Conservation (phyloP, 2,888 invertebrate species). For the Trissolcus brochymenae region DNA sequence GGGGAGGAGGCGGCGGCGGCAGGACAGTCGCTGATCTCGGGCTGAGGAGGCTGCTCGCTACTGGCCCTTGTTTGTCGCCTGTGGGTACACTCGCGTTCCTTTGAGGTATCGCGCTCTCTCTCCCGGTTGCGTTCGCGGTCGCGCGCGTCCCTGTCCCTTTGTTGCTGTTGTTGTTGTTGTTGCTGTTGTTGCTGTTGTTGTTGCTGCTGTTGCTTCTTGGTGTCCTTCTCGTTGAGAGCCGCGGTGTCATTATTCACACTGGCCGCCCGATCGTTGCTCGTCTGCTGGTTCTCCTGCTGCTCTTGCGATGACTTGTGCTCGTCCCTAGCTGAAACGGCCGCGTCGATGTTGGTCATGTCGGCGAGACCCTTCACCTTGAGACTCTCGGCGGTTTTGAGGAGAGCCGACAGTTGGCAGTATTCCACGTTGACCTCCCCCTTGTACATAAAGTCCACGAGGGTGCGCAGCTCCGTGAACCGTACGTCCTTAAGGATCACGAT, state of each 20-base stretch:
- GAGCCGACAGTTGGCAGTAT: constrained; percentile 93
- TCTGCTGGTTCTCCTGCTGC: constrained; percentile 75
- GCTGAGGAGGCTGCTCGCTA: constrained; percentile 68
- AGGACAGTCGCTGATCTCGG: constrained; percentile 67
- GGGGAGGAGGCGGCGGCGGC: constrained; percentile 64
- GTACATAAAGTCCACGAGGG: constrained; percentile 97
- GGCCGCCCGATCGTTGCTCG: constrained; percentile 58
- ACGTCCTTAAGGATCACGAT: constrained; percentile 97
- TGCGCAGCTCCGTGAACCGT: constrained; percentile 91
- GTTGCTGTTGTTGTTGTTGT: too few relatives aligned
- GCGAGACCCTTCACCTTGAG: constrained; percentile 94
- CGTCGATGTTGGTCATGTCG: constrained; percentile 92
- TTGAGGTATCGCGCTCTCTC: constrained; percentile 31
- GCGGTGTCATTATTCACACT: constrained; percentile 55
- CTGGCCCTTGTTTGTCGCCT: constrained; percentile 61
- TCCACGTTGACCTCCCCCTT: constrained; percentile 96
- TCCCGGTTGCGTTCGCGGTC: constrained; percentile 60
- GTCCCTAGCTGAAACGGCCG: constrained; percentile 77
- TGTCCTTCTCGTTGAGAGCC: constrained; percentile 62
- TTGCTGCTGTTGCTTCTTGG: constrained; percentile 59
- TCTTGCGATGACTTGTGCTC: constrained; percentile 76
- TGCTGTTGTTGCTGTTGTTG: too few relatives aligned
- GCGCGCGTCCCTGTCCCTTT: constrained; percentile 60
- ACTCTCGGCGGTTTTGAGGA: constrained; percentile 94
- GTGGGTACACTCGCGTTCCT: constrained; percentile 60